Conservation (phyloP, 2,113 vertebrate genomes). For the Oostethus manadensis region DNA sequence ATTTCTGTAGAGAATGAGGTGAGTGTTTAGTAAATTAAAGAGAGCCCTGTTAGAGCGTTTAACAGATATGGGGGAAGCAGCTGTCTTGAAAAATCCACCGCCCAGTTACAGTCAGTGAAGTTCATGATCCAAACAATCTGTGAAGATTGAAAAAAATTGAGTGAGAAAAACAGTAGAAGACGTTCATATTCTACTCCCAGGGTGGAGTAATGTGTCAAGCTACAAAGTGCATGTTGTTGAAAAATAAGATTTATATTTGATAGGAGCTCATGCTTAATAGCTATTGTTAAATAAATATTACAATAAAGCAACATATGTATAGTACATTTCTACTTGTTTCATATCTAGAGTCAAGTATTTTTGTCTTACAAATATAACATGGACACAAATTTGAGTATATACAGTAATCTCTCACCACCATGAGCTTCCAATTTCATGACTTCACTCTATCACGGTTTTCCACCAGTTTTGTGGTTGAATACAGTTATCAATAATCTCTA, state of each 20-base stretch:
- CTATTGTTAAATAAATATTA: not conserved
- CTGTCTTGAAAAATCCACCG: slow-evolving; percentile 8
- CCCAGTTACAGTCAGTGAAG: not conserved
- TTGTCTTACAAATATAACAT: too few relatives aligned
- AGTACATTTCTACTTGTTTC: too few relatives aligned
- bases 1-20: slow-evolving; percentile 8
- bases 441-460: too few relatives aligned
- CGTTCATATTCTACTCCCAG: not conserved
- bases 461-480: too few relatives aligned
- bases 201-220: not conserved
- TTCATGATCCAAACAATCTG: slow-evolving; percentile 94
- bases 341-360: too few relatives aligned
- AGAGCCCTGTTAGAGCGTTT: slow-evolving; percentile 9
- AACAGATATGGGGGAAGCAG: slow-evolving; percentile 3
- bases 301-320: not conserved
- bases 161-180: slow-evolving; percentile 8
- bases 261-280: not conserved
- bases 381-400: too few relatives aligned
- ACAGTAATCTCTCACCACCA: too few relatives aligned
- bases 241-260: not conserved
- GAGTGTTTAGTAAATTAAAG: not conserved
- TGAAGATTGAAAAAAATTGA: slow-evolving; percentile 12
- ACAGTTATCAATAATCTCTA: too few relatives aligned
- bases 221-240: not conserved
- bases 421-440: too few relatives aligned